Evolutionary conservation across 2,888 invertebrate genomes (phyloP), one percentile per base, ranked within the genome.

Genomic region (Eupelmus urozonus): DNA sequence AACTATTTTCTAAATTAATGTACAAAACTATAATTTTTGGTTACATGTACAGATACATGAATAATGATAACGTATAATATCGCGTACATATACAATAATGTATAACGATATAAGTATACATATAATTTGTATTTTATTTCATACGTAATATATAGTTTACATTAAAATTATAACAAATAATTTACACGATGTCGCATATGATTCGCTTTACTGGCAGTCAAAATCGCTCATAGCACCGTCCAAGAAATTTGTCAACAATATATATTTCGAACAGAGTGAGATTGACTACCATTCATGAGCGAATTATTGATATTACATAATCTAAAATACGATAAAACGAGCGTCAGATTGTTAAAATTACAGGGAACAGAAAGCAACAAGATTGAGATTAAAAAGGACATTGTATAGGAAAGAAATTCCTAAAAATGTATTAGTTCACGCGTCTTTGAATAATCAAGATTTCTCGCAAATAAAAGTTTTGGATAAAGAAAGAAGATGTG

Each of bases 11-110:
- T 88, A 80, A 78, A 88, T 85, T 85, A 88, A 87, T 89, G 88
- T 89, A 89, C 87, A 88, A 89, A 89, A 89, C 87, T 89, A 88
- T 87, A 88, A 85, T 86, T 87, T 87, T 88, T 88, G 85, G 88
- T 89, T 88, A 88, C 87, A 88, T 86, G 82, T 85, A 86, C 85
- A 85, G 78, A 65, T 81, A 83, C 82, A 82, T 83, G 81, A 80
- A 81, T 84, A 75, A 81, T 83, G 81, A 85, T 84, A 84, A 82
- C 80, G 74, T 82, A 77, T 55, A 71, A 78, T 78, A 78, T 80
- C 79, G 84, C 82, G 82, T 84, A 82, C 80, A 81, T 78, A 79
- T 80, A 78, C 79, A 80, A 78, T 80, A 72, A 82, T 82, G 60
- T 82, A 84, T 87, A 88, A 87, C 84, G 83, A 80, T 85, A 83